Base-by-base conservation (phyloP, 2,797 vertebrate species). In the Gadopsis bispinosus region DNA sequence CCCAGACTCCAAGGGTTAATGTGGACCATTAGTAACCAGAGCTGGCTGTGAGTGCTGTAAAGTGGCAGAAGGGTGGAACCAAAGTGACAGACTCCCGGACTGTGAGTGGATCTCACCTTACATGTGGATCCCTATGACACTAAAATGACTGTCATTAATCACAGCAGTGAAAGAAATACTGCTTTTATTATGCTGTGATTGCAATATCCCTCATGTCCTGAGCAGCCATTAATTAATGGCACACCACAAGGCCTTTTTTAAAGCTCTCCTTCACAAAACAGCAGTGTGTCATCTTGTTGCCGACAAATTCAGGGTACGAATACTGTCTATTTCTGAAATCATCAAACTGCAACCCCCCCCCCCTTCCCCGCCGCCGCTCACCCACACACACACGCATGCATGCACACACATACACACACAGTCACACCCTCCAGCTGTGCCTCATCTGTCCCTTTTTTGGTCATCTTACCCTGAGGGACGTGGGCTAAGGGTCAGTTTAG, bases 21-120 rank as follows among this genome's bases (percentile, higher is more conserved):
- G 75, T 79, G 50, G 56, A 65, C 81, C 87, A 90, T 93, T 91
- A 91, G 91, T 90, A 94, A 94, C 83, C 78, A 71, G 85, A 93
- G 90, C 77, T 73, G 87, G 71, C 69, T 79, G 22, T 79, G 81
- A 88, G 87, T 81, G 83, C 87, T 85, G 53, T 75, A 56, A 70
- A 81, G 80, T 78, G 80, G 82, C 65, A 39, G 51, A 51, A 72
- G 71, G 75, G 66, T 75, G 73, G 65, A 85, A 70, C 75, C 77
- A 64, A 51, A 86, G n/a, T 78, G 77, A 45, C 80, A 48, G 59
- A 77, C 20, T 76, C 47, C 3, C 56, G 26, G 53, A 81, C 54
- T 69, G 78, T 37, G 78, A 83, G 77, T 75, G 81, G 37, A 53
- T 91, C 86, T 93, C 88, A 61, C 61, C 74, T 91, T 93, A 88